Base-by-base conservation (phyloP, 2,888 invertebrate species). In the Ophraella communa region DNA sequence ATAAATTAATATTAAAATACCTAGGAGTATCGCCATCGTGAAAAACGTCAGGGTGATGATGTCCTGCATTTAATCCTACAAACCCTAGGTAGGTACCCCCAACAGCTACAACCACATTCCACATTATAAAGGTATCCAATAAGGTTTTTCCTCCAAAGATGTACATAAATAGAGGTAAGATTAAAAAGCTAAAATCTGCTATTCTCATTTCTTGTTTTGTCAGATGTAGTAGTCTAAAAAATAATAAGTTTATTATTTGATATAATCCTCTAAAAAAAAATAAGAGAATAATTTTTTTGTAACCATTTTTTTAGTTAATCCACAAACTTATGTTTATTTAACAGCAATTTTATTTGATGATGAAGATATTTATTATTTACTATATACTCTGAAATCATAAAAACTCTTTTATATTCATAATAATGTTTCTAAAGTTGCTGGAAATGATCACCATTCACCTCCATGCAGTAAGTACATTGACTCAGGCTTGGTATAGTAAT, bases 1-100 rank as follows among this genome's bases (percentile, higher is more conserved):
- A 17, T 21, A 35, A 4, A 20, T 14, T 10, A n/a, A n/a, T 53
- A n/a, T 21, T 27, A 27, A 27, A 20, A 64, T 81, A 89, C 89
- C 86, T 85, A 47, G 86, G 84, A 55, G 87, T 81, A 78, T 94
- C 94, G 0, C 93, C 93, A 74, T 92, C 92, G 77, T 93, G 93
- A 76, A 90, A 90, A 64, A 93, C 89, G 30, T 87, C 87, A 1
- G 93, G 92, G 78, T 93, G 91, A 76, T 93, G 93, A 82, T 94
- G 93, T 1, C 89, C 92, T 0, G 91, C 92, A 76, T 88, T 91
- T 0, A 91, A 77, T 2, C 89, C 92, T 63, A 91, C 87, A 1
- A 86, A 73, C 11, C 81, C 83, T 75, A 93, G 91, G 0, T 86
- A 71, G 45, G 88, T 85, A 70, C 91, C 90, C 2, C 84, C 84